These are phyloP conservation scores for Drosophila longiperda DNA, from an alignment of 2,888 invertebrate genomes.

Conservation along the genomic window DNA sequence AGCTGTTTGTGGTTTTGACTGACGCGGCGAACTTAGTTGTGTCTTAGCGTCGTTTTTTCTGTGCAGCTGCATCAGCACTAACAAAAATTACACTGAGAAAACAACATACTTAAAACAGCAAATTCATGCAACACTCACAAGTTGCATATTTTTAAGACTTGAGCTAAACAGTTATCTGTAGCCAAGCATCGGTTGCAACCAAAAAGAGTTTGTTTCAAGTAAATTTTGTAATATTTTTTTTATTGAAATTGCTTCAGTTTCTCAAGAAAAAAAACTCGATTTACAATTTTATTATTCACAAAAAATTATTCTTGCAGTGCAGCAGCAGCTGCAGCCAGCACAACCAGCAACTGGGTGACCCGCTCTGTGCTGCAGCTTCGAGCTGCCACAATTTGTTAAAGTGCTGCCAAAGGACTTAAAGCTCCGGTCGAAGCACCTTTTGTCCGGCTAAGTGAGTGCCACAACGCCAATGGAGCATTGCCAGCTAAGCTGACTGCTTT, in stretches of 20 bases:
- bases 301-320: neutral
- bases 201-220: neutral
- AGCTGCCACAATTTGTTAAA: constrained; percentile 65
- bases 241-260: no score
- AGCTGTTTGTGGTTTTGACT: constrained; percentile 67
- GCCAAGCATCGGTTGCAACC: neutral
- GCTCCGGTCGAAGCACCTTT: constrained; percentile 23
- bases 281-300: neutral
- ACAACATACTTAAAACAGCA: no score
- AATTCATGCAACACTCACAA: neutral
- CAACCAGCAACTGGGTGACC: neutral
- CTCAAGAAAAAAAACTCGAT: no score
- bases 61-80: constrained; percentile 18
- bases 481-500: constrained; percentile 7
- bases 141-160: neutral
- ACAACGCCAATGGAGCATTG: constrained; percentile 26
- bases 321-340: neutral
- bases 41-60: constrained; percentile 63
- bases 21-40: constrained; percentile 61
- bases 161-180: neutral
- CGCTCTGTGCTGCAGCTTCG: constrained; percentile 4
- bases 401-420: constrained; percentile 62
- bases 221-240: neutral
- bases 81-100: constrained; percentile 28
- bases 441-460: constrained; percentile 25